Base-by-base conservation (phyloP, 2,797 vertebrate genomes). In the Capromys pilorides region DNA sequence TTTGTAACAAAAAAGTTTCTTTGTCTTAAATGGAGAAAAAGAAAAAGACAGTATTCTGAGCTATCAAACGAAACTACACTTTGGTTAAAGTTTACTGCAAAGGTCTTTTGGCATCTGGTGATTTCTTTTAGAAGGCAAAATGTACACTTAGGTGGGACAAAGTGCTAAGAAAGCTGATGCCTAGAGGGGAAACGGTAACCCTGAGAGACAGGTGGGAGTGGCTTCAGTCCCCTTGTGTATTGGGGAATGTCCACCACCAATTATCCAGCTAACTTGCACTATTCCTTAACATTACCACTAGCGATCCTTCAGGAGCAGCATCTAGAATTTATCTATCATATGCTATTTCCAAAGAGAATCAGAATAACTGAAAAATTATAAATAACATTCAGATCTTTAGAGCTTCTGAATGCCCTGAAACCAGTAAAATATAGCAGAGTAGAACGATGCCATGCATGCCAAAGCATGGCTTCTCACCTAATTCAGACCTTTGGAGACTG, bases 121-220 rank as follows among this genome's bases (percentile, higher is more conserved):
- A 92, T 33, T 66, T 67, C 49, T 36, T 80, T 87, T 64, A 85
- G 61, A 92, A 88, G 87, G 77, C 31, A 77, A 84, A 84, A 87
- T 31, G 16, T 41, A 67, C 5, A 16, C 28, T 88, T 62, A 84
- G 66, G 21, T 39, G 81, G 83, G 79, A 73, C 49, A 86, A 88
- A 14, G 39, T 14, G 4, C 28, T 51, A 57, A n/a, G 61, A 59
- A 83, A 94, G 6, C 8, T 90, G n/a, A 39, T 85, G 83, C 31
- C 51, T 83, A 2, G 84, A 78, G 51, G 22, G 41, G 49, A 81
- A 75, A 88, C 13, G 19, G 22, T 7, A 45, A 39, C 57, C 69
- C 49, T 12, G 21, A 83, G 36, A 33, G 18, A 33, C 16, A 36
- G 28, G 62, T 31, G 39, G 31, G 69, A 28, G 73, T 22, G 54